Conservation (phyloP, 2,113 vertebrate genomes). For the Ceratotherium simum region DNA sequence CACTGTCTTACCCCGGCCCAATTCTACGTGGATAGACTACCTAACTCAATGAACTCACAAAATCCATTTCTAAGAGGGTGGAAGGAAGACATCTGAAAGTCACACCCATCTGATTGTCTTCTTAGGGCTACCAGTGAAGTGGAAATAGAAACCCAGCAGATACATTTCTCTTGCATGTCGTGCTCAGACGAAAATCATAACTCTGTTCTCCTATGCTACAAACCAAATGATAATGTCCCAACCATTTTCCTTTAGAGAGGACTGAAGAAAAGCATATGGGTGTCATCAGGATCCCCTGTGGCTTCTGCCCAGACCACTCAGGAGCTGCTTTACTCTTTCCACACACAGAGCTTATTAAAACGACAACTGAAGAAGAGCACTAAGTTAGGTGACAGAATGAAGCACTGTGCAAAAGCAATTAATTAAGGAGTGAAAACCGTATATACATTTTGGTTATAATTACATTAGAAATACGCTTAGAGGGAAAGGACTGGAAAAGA, state of each 20-base stretch:
- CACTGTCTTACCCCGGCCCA: not conserved
- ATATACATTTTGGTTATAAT: not conserved
- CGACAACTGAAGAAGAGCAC: not conserved
- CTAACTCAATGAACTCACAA: not conserved
- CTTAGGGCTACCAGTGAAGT: not conserved
- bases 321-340: not conserved
- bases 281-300: too few species aligned
- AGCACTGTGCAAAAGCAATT: not conserved
- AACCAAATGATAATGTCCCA: not conserved
- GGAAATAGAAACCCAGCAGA: not conserved
- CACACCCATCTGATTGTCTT: not conserved
- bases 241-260: not conserved
- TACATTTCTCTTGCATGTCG: not conserved
- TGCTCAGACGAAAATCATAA: not conserved
- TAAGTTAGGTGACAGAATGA: not conserved
- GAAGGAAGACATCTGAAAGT: conserved; percentile 1
- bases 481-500: not conserved
- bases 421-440: not conserved
- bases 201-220: not conserved
- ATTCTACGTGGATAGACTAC: not conserved
- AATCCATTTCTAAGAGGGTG: not conserved
- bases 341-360: not conserved
- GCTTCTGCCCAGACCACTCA: not conserved
- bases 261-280: not conserved
- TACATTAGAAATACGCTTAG: not conserved